Base-by-base conservation (phyloP, 2,797 vertebrate genomes). In the Sebastiscus albofasciatus region DNA sequence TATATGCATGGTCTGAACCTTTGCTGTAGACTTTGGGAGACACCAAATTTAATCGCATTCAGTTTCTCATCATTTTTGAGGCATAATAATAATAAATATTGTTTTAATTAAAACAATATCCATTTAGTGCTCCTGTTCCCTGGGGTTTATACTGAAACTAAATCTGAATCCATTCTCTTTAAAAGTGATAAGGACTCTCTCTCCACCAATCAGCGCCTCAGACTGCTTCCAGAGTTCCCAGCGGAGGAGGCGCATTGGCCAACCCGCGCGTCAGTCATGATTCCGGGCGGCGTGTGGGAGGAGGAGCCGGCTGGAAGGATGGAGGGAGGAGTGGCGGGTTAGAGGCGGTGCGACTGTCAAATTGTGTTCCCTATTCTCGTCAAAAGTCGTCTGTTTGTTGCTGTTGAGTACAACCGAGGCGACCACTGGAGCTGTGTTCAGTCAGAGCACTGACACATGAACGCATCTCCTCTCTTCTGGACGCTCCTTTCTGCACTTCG, bases 261-360 rank as follows among this genome's bases (percentile, higher is more conserved):
- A 46, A n/a, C 0, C 2, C 3, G 39, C 42, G 34, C 75, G 84
- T 94, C 94, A 86, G 10, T 95, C 93, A 86, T 1, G 46, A 7
- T 60, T 36, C 24, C 9, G 71, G 75, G 68, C 78, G 46, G 66
- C 11, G 1, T 33, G 72, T 73, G 69, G 92, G 93, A 56, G 87
- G 92, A 79, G 88, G 92, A 79, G 87, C 77, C 42, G 39, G 20
- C 52, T 2, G 72, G 33, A 34, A 24, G 46, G 67, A 10, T 13
- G 79, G 39, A 33, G 81, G 72, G 64, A 69, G 82, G 81, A 77
- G 78, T 27, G 83, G 81, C 56, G 84, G 72, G 71, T 49, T 18
- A 39, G 89, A 90, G 94, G 95, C 88, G 93, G 94, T 22, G 84
- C 88, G 74, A 72, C 87, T 94, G 92, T 94, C 93, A 93, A 93